A percentile compares a stretch with the other conserved stretches of the same genome.
These are phyloP conservation scores for Cinclus mexicanus DNA, from an alignment of 2,113 vertebrate species.

Conservation along the genomic window DNA sequence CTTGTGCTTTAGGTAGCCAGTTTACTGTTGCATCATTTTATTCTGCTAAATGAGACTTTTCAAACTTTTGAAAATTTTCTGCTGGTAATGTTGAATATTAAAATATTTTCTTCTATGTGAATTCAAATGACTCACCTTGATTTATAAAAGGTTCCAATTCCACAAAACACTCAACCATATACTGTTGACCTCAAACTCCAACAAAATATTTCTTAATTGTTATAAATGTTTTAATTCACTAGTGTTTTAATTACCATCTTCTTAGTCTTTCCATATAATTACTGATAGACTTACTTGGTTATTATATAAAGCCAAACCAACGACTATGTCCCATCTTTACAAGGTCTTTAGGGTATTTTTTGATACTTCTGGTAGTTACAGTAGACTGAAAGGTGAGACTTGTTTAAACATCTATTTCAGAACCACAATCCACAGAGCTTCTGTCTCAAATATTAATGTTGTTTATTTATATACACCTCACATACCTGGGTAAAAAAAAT, in stretches of 20 bases:
- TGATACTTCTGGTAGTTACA: background rate
- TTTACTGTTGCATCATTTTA: background rate
- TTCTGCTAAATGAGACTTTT: background rate
- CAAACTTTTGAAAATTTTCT: background rate
- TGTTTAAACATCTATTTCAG: background rate
- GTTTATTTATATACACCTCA: background rate
- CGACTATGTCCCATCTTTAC: background rate
- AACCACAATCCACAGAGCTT: background rate
- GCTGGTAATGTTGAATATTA: background rate
- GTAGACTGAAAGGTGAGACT: background rate
- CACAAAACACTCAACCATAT: background rate
- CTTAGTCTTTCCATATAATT: background rate
- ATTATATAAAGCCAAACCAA: background rate
- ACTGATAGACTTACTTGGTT: background rate
- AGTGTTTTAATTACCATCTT: background rate
- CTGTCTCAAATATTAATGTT: background rate
- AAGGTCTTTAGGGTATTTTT: background rate
- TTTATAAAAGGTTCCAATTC: background rate
- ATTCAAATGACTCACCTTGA: background rate
- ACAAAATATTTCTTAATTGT: background rate
- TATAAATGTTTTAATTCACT: background rate
- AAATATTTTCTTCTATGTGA: background rate
- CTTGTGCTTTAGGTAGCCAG: background rate
- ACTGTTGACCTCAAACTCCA: background rate
- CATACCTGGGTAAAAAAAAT: background rate